Conservation (phyloP, 2,888 invertebrate species). For the Drosophila setosimentum region DNA sequence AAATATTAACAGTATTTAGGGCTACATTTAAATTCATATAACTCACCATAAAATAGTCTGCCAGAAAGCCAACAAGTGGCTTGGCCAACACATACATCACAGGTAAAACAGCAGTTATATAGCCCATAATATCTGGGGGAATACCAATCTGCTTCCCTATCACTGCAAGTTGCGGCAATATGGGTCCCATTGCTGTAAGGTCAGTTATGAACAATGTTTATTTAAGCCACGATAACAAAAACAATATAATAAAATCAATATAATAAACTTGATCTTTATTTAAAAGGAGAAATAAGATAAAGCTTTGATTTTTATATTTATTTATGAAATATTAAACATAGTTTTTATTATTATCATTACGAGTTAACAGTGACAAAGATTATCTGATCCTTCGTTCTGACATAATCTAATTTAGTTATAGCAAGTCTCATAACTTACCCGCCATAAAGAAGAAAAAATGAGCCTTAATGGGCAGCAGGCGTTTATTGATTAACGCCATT, state of each 20-base stretch:
- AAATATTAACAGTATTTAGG: not conserved
- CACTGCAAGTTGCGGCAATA: constrained; percentile 91
- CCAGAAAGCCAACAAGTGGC: constrained; percentile 90
- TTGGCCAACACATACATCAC: constrained; percentile 92
- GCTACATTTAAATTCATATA: rapidly evolving
- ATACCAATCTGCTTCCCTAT: constrained; percentile 92
- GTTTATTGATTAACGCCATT: constrained; percentile 88
- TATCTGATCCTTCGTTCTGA: not conserved
- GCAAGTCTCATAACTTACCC: constrained; percentile 87
- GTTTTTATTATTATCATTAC: not conserved
- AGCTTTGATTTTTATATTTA: too few relatives aligned
- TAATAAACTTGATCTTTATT: not conserved
- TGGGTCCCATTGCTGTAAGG: constrained; percentile 91
- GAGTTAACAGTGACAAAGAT: not conserved
- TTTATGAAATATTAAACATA: too few relatives aligned
- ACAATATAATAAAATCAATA: not conserved
- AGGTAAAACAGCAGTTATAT: constrained; percentile 90
- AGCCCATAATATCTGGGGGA: constrained; percentile 91
- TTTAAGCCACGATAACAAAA: not conserved
- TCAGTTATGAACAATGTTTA: constrained; percentile 17
- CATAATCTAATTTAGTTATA: not conserved
- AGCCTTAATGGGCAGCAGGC: constrained; percentile 92
- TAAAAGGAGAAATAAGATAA: not conserved
- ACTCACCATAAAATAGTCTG: constrained; percentile 89
- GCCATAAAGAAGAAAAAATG: constrained; percentile 96